Evolutionary conservation across 1,140 invertebrate species (phyloP).

Genomic region (Oryzaephilus surinamensis): DNA sequence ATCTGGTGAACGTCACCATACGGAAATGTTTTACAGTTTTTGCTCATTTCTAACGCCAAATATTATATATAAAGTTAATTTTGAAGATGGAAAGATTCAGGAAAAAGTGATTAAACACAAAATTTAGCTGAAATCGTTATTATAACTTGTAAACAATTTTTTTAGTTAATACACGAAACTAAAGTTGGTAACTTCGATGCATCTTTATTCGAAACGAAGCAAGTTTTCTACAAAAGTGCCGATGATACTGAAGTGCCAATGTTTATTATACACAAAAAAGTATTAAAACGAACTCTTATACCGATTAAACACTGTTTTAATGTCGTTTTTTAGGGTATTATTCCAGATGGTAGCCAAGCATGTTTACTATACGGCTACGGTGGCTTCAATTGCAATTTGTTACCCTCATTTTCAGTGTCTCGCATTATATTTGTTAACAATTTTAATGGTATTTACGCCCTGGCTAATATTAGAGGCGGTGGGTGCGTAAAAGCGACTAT

Average conservation of each 20-base stretch:
- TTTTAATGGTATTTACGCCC: conserved; percentile 77
- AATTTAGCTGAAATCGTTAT: conserved; percentile 1
- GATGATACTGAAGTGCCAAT: conserved; percentile 95
- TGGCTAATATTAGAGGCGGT: conserved; percentile 93
- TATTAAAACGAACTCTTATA: conserved; percentile 1
- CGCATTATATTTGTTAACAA: conserved; percentile 83
- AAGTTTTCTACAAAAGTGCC: conserved; percentile 90
- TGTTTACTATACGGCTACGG: conserved; percentile 93
- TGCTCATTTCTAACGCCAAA: conserved; percentile 88
- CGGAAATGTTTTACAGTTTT: conserved; percentile 90
- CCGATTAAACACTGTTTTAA: conserved; percentile 1
- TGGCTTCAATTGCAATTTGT: conserved; percentile 89
- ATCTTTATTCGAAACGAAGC: conserved; percentile 69
- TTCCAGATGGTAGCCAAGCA: conserved; percentile 59
- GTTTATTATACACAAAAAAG: conserved; percentile 68
- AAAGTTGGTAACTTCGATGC: conserved; percentile 77
- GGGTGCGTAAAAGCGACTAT: conserved; percentile 48
- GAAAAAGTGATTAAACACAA: conserved; percentile 36
- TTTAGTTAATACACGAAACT: conserved; percentile 72
- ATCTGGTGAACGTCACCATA: conserved; percentile 74
- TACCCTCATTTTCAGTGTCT: conserved; percentile 74
- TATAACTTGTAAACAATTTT: conserved; percentile 18
- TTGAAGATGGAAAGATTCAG: conserved; percentile 57
- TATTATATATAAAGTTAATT: conserved; percentile 80
- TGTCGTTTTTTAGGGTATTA: conserved; percentile 42